Evolutionary conservation across 1,140 invertebrate genomes (phyloP), one percentile per base, ranked within the genome.

Genomic region (Eufriesea mexicana): DNA sequence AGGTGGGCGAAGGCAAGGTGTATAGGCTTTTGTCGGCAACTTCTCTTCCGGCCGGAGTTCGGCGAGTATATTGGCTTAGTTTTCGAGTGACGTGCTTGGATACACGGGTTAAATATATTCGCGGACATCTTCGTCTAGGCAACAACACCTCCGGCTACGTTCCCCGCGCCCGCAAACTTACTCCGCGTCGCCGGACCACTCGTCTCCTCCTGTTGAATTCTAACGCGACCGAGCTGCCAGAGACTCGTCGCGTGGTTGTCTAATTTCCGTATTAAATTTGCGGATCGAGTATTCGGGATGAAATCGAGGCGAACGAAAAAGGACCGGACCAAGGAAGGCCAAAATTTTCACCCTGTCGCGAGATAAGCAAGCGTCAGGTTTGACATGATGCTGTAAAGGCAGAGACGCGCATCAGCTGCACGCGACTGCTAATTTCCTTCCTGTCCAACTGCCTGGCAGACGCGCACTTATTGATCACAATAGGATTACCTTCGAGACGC

Each of bases 11-110:
- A 42, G 54, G 55, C n/a, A 12, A 23, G 51, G 55, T 57, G 74
- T 75, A 83, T 87, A 90, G 88, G 89, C 89, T 85, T 91, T 90
- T 83, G 88, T 91, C 89, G 25, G 64, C 59, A 86, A 90, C 70
- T 91, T 90, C 82, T 8, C 76, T 85, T 82, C 84, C 76, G 79
- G 79, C 62, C 51, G 72, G 55, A 89, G 68, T 89, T 87, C 72
- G 70, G 51, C 78, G 49, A 79, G 77, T 86, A 90, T 89, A 85
- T 89, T 89, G 87, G 83, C 85, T 90, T 88, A 85, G 86, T 90
- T 90, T 84, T 82, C 85, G 79, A 89, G 80, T 73, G 75, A 89
- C 76, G 81, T 79, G 82, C 78, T 77, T 77, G 81, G 70, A 86
- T 84, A 83, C 79, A 73, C 80, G 74, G 76, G 76, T 85, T 85